Conservation (phyloP, 2,888 invertebrate species). For the Andricus quercusramuli region DNA sequence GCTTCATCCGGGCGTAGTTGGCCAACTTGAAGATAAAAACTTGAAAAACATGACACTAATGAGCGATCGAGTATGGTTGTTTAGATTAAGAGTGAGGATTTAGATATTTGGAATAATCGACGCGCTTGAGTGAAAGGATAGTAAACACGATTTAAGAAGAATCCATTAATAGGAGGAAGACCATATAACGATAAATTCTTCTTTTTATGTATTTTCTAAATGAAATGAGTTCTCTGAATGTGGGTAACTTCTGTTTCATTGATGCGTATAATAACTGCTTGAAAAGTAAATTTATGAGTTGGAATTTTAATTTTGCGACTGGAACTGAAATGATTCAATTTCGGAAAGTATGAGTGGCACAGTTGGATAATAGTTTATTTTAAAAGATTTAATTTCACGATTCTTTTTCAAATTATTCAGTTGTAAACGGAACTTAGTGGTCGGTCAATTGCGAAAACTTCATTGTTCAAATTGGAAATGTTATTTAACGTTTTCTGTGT, state of each 20-base stretch:
- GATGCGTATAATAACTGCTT: background rate
- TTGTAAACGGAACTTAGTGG: too few relatives aligned
- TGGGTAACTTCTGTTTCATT: background rate
- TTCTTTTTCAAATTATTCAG: too few relatives aligned
- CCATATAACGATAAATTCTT: constrained; percentile 1
- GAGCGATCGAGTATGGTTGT: constrained; percentile 23
- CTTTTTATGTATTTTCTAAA: constrained; percentile 6
- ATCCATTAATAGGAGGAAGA: constrained; percentile 8
- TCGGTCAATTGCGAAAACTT: too few relatives aligned
- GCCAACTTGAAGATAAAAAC: constrained; percentile 30
- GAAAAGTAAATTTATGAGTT: background rate
- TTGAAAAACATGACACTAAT: constrained; percentile 41
- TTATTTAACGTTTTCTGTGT: too few relatives aligned
- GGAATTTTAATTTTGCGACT: background rate
- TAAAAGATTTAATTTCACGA: too few relatives aligned
- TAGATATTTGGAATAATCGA: constrained; percentile 19
- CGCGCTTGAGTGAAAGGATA: constrained; percentile 31
- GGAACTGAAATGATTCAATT: background rate
- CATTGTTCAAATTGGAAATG: too few relatives aligned
- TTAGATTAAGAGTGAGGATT: constrained; percentile 24
- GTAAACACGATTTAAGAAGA: constrained; percentile 35
- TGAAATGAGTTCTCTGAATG: background rate
- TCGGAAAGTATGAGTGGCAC: background rate
- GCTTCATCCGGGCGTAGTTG: constrained; percentile 30
- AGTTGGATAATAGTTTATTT: too few relatives aligned